phyloP scores from a whole-genome alignment of 2,797 vertebrate species.

The Takifugu rubripes region DNA sequence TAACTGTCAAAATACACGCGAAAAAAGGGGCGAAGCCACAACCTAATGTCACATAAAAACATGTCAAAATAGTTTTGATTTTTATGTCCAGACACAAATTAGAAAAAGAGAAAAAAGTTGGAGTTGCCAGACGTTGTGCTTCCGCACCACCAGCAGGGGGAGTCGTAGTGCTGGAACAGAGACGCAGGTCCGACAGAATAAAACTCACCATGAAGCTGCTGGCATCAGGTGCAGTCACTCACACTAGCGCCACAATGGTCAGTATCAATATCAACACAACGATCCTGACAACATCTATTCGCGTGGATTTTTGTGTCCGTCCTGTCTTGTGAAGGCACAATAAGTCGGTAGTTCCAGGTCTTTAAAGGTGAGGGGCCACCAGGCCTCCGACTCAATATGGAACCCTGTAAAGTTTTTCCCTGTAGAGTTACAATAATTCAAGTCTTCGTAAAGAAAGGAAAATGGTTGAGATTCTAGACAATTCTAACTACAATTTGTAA shows the following conservation, averaged over 20 bases:
- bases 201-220: slow-evolving; percentile 46
- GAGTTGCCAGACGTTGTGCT: slow-evolving; percentile 51
- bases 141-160: slow-evolving; percentile 52
- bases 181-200: slow-evolving; percentile 40
- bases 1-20: slow-evolving; percentile 42
- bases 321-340: slow-evolving; percentile 49
- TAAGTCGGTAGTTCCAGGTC: slow-evolving; percentile 13
- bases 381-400: slow-evolving; percentile 9
- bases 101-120: slow-evolving; percentile 6
- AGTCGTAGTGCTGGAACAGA: slow-evolving; percentile 16
- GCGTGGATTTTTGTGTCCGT: slow-evolving; percentile 22
- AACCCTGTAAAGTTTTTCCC: slow-evolving; percentile 43
- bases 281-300: slow-evolving; percentile 27
- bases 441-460: slow-evolving; percentile 24
- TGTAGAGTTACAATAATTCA: slow-evolving; percentile 20
- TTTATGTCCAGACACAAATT: not conserved
- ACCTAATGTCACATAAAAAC: slow-evolving; percentile 46
- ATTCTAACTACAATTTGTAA: not conserved
- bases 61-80: not conserved
- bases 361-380: slow-evolving; percentile 3
- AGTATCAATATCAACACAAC: slow-evolving; percentile 36
- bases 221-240: slow-evolving; percentile 48
- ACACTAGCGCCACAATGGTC: slow-evolving; percentile 14
- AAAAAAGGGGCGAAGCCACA: slow-evolving; percentile 51
- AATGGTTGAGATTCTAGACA: not conserved